phyloP scores from a whole-genome alignment of 2,888 invertebrate genomes.

The Gibbula magus region DNA sequence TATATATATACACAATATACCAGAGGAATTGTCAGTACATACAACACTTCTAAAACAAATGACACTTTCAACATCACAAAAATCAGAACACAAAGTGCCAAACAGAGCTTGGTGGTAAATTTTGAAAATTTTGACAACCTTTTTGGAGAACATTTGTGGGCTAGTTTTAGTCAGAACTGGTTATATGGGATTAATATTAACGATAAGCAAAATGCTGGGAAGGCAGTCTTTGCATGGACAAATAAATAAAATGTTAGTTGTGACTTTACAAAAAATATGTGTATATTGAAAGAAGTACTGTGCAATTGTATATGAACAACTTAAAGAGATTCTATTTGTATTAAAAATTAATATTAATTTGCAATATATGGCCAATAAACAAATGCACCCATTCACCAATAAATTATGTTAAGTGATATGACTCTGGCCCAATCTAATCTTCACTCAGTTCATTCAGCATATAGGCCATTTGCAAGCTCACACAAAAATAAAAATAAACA shows the following conservation, averaged over 20 bases:
- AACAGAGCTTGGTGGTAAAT: too few relatives aligned
- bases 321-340: conserved; percentile 22
- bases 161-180: too few relatives aligned
- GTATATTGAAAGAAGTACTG: conserved; percentile 12
- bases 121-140: not conserved
- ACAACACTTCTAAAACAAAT: too few relatives aligned
- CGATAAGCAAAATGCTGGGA: not conserved
- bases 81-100: too few relatives aligned
- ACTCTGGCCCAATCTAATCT: not conserved
- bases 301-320: conserved; percentile 20
- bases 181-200: too few relatives aligned
- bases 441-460: not conserved
- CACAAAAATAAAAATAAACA: not conserved
- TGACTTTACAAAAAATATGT: conserved; percentile 18
- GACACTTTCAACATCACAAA: too few relatives aligned
- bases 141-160: not conserved
- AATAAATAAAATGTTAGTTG: conserved; percentile 19
- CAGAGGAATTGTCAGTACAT: too few relatives aligned
- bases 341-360: conserved; percentile 21
- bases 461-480: not conserved
- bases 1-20: too few relatives aligned
- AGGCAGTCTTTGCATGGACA: not conserved
- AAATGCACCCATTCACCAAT: conserved; percentile 19
- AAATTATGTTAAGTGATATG: not conserved
- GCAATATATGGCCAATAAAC: not conserved